Evolutionary conservation across 2,797 vertebrate species (phyloP), one percentile per base, ranked within the genome.

Genomic region (Etheostoma perlongum): DNA sequence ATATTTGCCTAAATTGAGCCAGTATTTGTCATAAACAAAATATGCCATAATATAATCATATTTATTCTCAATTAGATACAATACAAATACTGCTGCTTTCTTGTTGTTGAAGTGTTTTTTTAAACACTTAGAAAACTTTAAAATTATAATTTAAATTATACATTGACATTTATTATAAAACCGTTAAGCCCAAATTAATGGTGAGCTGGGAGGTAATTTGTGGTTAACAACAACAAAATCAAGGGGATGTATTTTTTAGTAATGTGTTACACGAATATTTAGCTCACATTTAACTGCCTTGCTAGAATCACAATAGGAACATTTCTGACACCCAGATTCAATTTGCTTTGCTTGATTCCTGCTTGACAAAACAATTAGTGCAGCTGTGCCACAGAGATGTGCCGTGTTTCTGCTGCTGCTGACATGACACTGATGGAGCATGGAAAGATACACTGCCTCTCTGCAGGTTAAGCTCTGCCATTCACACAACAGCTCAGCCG

Each of bases 341-440:
- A 79, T 89, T 86, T 67, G 70, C 67, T 82, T 83, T 81, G 76
- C 65, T 40, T 72, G 57, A 86, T 74, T 79, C 66, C 76, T 63
- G 64, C 67, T 80, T 83, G 82, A 86, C 81, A 84, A 82, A 90
- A 79, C 83, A 83, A 87, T 91, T 90, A 85, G 78, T 80, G 76
- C 78, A 76, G 78, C 71, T 87, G 79, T 71, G 52, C 64, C 61
- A 33, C 58, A 36, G 82, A 83, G 85, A 83, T 23, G 52, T 72
- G 71, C 78, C 62, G 57, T 18, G 3, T 60, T 40, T 75, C 67
- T 61, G 57, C 63, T 48, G 82, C 78, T 53, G 68, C 68, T 63
- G 85, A 67, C 72, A 53, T 57, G 80, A 82, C 84, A 71, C 49
- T 68, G 66, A 81, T 18, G 40, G 18, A 74, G 52, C 72, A 40